A percentile compares a stretch with the other conserved stretches of the same genome.
Conservation (phyloP, 2,888 invertebrate genomes). For the Scaptomyza polygonia region DNA sequence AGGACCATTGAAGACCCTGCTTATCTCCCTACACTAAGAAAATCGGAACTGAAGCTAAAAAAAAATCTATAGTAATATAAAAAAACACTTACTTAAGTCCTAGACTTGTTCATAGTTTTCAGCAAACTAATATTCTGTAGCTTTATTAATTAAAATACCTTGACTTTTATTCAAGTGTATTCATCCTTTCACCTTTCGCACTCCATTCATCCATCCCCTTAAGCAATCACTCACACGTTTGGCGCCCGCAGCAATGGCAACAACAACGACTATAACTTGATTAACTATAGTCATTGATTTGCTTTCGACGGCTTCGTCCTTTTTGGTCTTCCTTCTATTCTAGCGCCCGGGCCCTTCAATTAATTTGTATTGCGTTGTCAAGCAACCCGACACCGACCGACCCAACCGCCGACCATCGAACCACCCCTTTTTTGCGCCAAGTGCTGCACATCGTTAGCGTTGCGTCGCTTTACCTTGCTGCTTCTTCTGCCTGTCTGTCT, state of each 20-base stretch:
- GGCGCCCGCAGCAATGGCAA: conserved; percentile 3
- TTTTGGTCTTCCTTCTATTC: conserved; percentile 11
- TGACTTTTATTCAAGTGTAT: not conserved
- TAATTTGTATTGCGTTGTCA: conserved; percentile 66
- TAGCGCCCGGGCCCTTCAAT: conserved; percentile 59
- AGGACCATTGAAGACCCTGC: too few relatives aligned
- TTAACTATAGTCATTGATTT: conserved; percentile 79
- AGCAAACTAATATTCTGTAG: too few relatives aligned
- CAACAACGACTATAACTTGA: conserved; percentile 66
- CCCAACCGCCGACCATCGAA: not conserved
- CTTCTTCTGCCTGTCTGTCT: conserved; percentile 1
- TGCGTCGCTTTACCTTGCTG: conserved; percentile 9
- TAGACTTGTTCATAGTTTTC: too few relatives aligned
- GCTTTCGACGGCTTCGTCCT: conserved; percentile 74
- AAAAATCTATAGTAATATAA: too few relatives aligned
- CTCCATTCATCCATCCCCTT: not conserved
- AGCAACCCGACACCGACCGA: conserved; percentile 6
- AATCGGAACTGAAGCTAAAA: not conserved
- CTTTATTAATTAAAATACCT: too few relatives aligned
- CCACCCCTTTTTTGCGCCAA: not conserved
- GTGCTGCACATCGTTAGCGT: conserved; percentile 37
- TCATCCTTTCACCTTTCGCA: not conserved
- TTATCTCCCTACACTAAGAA: not conserved
- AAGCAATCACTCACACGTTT: conserved; percentile 75
- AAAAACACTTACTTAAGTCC: too few relatives aligned